These are phyloP conservation scores for Ferrisia virgata DNA, from an alignment of 2,888 invertebrate genomes.

Conservation along the genomic window DNA sequence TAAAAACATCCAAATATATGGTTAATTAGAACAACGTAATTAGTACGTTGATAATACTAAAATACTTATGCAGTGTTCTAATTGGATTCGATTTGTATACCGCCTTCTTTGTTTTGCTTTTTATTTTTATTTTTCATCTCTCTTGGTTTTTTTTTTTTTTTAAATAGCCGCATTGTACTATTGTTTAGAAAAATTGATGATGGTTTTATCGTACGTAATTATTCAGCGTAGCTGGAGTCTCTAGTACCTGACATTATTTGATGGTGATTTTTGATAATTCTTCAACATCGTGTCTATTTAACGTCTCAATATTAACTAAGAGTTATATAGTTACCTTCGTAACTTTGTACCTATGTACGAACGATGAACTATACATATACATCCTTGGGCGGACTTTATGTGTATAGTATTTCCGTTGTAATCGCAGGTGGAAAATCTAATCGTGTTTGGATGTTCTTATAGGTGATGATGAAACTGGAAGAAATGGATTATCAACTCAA, in stretches of 20 bases:
- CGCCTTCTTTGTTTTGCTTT: neutral
- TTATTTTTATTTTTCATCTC: neutral
- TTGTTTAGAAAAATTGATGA: neutral
- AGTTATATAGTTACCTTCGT: no score
- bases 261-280: slow-evolving; percentile 5
- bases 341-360: neutral
- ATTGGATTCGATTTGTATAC: neutral
- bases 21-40: slow-evolving; percentile 21
- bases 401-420: neutral
- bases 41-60: neutral
- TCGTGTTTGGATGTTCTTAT: neutral
- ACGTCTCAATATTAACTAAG: neutral
- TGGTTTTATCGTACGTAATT: neutral
- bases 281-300: neutral
- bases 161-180: neutral
- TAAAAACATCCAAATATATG: neutral
- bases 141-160: neutral
- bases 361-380: neutral
- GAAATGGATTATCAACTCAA: slow-evolving; percentile 40
- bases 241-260: neutral
- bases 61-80: neutral
- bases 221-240: neutral
- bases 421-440: neutral
- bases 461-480: slow-evolving; percentile 41
- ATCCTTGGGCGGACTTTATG: neutral